Conservation (phyloP, 2,888 invertebrate species). For the Phalera bucephala region DNA sequence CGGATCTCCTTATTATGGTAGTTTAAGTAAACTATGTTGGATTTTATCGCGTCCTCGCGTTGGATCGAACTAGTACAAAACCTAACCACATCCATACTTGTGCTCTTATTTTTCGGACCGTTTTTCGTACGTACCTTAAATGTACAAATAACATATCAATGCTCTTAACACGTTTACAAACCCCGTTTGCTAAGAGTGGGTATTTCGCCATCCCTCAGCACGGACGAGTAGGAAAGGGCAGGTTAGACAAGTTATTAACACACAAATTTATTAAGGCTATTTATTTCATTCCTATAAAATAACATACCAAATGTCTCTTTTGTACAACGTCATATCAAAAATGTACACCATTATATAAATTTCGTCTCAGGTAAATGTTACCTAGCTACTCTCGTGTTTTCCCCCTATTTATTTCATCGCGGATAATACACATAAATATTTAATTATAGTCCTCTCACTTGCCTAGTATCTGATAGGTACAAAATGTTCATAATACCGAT, state of each 20-base stretch:
- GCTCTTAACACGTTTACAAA: too few species aligned
- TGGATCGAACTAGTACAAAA: too few species aligned
- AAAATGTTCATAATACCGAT: conserved; percentile 51
- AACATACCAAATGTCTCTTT: conserved; percentile 84
- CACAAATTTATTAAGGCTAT: conserved; percentile 77
- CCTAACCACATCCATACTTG: too few species aligned
- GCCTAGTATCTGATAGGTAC: conserved; percentile 63
- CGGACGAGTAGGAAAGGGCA: too few species aligned
- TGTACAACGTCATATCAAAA: conserved; percentile 84
- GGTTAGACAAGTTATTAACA: background rate
- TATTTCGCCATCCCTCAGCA: too few species aligned
- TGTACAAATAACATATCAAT: too few species aligned
- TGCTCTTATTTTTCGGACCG: too few species aligned
- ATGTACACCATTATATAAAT: conserved; percentile 84
- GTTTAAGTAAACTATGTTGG: too few species aligned
- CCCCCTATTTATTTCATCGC: conserved; percentile 52
- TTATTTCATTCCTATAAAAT: conserved; percentile 85
- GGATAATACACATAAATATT: conserved; percentile 70
- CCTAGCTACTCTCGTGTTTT: conserved; percentile 70
- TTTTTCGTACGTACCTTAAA: too few species aligned
- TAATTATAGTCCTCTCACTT: conserved; percentile 74
- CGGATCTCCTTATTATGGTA: too few species aligned
- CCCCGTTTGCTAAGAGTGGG: too few species aligned
- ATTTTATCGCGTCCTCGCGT: too few species aligned
- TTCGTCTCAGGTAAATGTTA: conserved; percentile 81